Conservation (phyloP, 1,140 invertebrate species). For the Maconellicoccus hirsutus region DNA sequence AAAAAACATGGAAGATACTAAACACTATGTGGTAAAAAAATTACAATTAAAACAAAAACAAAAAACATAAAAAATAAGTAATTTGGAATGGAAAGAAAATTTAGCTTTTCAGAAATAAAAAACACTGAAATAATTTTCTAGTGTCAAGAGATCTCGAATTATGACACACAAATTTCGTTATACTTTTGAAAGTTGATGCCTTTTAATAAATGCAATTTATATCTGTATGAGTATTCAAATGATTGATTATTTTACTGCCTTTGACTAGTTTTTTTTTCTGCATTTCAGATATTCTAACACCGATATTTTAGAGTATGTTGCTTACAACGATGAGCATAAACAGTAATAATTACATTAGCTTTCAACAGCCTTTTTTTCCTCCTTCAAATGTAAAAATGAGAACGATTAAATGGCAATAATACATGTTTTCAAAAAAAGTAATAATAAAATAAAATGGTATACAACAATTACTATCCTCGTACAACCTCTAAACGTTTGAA, state of each 20-base stretch:
- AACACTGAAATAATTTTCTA: too few relatives aligned
- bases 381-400: background rate
- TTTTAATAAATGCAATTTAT: too few relatives aligned
- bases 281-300: too few relatives aligned
- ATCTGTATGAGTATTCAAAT: too few relatives aligned
- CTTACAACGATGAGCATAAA: constrained; percentile 6
- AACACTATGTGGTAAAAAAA: background rate
- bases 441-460: constrained; percentile 10
- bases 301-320: too few relatives aligned
- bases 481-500: constrained; percentile 5
- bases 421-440: background rate
- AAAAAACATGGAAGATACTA: background rate
- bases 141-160: too few relatives aligned
- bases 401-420: constrained; percentile 11
- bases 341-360: background rate
- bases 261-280: too few relatives aligned
- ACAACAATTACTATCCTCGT: background rate
- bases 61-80: background rate
- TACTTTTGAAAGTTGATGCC: too few relatives aligned
- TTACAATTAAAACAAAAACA: background rate
- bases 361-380: background rate
- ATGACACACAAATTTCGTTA: too few relatives aligned
- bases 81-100: background rate
- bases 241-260: too few relatives aligned
- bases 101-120: too few relatives aligned